phyloP scores from a whole-genome alignment of 2,888 invertebrate genomes.

The Mesochorus sp. region DNA sequence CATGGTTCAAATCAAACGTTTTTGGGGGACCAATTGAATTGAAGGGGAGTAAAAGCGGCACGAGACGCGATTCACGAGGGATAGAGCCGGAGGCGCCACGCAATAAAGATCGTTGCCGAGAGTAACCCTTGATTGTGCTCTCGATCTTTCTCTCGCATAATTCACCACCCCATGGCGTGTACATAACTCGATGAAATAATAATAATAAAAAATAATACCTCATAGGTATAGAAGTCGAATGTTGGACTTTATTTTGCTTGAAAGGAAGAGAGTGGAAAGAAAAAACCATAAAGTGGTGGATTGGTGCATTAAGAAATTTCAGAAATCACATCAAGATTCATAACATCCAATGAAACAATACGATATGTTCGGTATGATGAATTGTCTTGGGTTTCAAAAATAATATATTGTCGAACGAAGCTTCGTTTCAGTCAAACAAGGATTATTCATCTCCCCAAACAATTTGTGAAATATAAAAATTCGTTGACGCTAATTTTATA shows the following conservation, averaged over 20 bases:
- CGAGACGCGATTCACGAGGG: conserved; percentile 21
- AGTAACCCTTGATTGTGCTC: conserved; percentile 43
- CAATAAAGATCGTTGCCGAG: conserved; percentile 44
- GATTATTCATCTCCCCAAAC: too few species aligned
- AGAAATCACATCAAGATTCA: conserved; percentile 6
- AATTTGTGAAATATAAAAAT: too few species aligned
- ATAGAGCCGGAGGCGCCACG: conserved; percentile 42
- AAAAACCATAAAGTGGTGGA: background rate
- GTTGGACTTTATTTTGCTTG: conserved; percentile 21
- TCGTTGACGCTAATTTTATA: too few species aligned
- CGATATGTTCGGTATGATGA: too few species aligned
- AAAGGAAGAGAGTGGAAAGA: background rate
- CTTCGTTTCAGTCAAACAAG: too few species aligned
- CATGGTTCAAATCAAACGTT: conserved; percentile 35
- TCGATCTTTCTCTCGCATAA: conserved; percentile 19
- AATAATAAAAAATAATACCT: conserved; percentile 51
- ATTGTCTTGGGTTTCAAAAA: too few species aligned
- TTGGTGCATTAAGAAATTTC: conserved; percentile 19
- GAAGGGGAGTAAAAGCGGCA: conserved; percentile 37
- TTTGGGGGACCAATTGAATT: conserved; percentile 56
- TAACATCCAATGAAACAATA: conserved; percentile 20
- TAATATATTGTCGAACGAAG: too few species aligned
- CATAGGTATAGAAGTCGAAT: conserved; percentile 10
- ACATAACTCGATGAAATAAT: conserved; percentile 48
- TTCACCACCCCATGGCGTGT: conserved; percentile 28